Evolutionary conservation across 2,888 invertebrate genomes (phyloP).

Genomic region (Alloscopus bannaensis): DNA sequence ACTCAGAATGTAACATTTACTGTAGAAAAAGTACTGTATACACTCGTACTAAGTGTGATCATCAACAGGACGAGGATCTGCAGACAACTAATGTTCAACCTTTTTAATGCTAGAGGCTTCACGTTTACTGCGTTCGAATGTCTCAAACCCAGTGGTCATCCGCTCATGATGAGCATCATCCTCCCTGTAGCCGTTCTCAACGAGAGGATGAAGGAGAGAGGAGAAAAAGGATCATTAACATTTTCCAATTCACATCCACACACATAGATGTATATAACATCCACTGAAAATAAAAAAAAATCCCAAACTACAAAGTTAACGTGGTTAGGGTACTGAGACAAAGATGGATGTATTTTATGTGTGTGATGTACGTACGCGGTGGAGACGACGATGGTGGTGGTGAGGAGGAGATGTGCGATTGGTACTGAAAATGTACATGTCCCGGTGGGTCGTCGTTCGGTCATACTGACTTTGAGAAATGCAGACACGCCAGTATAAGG

Average conservation of each 20-base stretch:
- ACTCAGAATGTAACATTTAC: conserved; percentile 15
- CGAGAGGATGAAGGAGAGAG: conserved; percentile 49
- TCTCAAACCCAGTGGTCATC: conserved; percentile 66
- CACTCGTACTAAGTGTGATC: conserved; percentile 26
- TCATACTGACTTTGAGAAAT: conserved; percentile 39
- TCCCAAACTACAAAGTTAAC: conserved; percentile 34
- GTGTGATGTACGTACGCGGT: too few relatives aligned
- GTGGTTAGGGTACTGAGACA: conserved; percentile 38
- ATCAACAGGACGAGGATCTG: conserved; percentile 41
- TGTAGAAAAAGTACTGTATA: conserved; percentile 13
- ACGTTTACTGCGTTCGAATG: conserved; percentile 43
- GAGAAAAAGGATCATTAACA: conserved; percentile 65
- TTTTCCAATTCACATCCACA: conserved; percentile 57
- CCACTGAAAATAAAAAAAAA: conserved; percentile 41
- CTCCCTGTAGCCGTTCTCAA: conserved; percentile 46
- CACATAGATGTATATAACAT: too few relatives aligned
- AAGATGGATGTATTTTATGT: too few relatives aligned
- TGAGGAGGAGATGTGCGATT: too few relatives aligned
- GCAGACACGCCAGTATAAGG: not conserved
- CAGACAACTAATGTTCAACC: conserved; percentile 15
- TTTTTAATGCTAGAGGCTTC: conserved; percentile 28
- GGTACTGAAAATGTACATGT: conserved; percentile 46
- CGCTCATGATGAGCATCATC: conserved; percentile 26
- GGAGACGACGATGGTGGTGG: too few relatives aligned
- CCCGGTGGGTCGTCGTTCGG: conserved; percentile 28